A percentile compares a stretch with the other conserved stretches of the same genome.
These are phyloP conservation scores for Drosophila borborema DNA, from an alignment of 2,888 invertebrate species.

Conservation along the genomic window DNA sequence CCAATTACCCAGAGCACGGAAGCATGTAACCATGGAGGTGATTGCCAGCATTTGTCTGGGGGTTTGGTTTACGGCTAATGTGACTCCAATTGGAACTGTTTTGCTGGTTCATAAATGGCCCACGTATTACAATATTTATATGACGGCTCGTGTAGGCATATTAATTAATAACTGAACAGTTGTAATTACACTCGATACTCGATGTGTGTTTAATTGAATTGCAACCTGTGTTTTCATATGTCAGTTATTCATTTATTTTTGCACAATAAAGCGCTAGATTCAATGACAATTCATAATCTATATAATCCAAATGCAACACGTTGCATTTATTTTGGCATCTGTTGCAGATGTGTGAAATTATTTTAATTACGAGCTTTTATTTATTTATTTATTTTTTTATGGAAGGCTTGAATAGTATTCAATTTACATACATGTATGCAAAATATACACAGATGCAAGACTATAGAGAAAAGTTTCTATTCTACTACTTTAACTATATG, in stretches of 20 bases:
- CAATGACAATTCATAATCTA: slow-evolving; percentile 36
- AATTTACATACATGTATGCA: too few relatives aligned
- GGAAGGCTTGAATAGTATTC: too few relatives aligned
- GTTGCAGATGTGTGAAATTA: background rate
- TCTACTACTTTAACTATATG: too few relatives aligned
- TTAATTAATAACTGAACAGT: slow-evolving; percentile 69
- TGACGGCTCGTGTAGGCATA: slow-evolving; percentile 42
- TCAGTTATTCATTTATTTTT: slow-evolving; percentile 57
- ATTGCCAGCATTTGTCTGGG: slow-evolving; percentile 4
- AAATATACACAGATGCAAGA: too few relatives aligned
- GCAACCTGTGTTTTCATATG: slow-evolving; percentile 27
- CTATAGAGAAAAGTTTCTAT: too few relatives aligned
- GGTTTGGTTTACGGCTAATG: slow-evolving; percentile 6
- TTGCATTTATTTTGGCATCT: slow-evolving; percentile 13
- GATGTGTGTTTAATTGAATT: slow-evolving; percentile 23
- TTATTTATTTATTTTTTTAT: too few relatives aligned
- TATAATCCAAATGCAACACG: slow-evolving; percentile 19
- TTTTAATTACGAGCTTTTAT: slow-evolving; percentile 3
- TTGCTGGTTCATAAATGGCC: slow-evolving; percentile 72
- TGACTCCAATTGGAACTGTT: slow-evolving; percentile 22
- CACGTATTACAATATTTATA: slow-evolving; percentile 63
- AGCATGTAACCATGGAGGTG: slow-evolving; percentile 61
- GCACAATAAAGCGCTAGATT: slow-evolving; percentile 27
- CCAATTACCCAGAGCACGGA: slow-evolving; percentile 67
- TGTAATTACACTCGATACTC: slow-evolving; percentile 65